Conservation (phyloP, 2,113 vertebrate genomes). For the Fukomys damarensis region DNA sequence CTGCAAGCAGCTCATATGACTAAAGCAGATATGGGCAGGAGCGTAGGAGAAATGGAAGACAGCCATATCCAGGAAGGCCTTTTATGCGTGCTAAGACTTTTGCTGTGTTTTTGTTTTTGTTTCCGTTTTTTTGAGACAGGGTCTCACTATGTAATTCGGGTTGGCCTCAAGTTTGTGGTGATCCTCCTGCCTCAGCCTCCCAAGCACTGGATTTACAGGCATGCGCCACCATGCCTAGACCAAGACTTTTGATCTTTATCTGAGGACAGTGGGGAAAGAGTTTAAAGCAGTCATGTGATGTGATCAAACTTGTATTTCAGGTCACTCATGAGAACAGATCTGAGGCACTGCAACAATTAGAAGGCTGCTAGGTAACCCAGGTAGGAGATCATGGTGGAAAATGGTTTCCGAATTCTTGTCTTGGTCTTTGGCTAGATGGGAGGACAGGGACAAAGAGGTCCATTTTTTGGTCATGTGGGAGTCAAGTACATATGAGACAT, state of each 20-base stretch:
- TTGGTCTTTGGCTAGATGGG: not conserved
- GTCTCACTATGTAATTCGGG: not conserved
- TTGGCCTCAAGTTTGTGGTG: not conserved
- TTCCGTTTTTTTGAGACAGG: not conserved
- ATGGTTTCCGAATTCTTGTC: not conserved
- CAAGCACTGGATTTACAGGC: not conserved
- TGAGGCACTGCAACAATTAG: too few relatives aligned
- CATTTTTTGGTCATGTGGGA: not conserved
- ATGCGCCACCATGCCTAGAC: not conserved
- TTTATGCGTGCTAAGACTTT: not conserved
- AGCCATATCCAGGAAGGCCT: not conserved
- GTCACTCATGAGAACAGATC: not conserved
- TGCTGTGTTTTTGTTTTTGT: not conserved
- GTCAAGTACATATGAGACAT: not conserved
- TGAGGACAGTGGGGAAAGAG: not conserved
- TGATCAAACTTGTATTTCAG: not conserved
- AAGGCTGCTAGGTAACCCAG: not conserved
- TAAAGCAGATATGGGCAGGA: rapidly evolving
- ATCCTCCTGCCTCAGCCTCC: not conserved
- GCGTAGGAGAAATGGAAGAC: not conserved
- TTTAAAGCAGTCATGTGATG: not conserved
- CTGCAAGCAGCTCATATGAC: not conserved
- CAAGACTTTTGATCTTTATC: not conserved
- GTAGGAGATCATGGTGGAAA: not conserved
- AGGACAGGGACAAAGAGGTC: not conserved